Conservation (phyloP, 2,888 invertebrate species). For the Pterostichus madidus region DNA sequence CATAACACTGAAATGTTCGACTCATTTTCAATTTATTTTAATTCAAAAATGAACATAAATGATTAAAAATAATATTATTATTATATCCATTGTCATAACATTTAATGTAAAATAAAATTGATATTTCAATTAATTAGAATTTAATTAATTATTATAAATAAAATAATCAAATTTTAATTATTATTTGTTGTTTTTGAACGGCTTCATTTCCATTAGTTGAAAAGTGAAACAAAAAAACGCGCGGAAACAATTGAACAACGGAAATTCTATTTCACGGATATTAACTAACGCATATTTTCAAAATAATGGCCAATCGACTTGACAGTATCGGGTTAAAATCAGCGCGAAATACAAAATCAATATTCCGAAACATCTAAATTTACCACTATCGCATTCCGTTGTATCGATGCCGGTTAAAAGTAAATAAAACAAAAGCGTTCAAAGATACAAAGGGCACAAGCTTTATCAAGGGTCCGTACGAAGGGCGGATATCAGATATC, state of each 20-base stretch:
- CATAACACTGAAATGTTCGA: too few species aligned
- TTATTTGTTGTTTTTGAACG: too few species aligned
- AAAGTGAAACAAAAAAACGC: too few species aligned
- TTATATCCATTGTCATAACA: too few species aligned
- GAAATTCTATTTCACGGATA: slow-evolving; percentile 32
- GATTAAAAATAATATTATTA: too few species aligned
- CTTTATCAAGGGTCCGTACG: not conserved
- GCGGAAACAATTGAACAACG: slow-evolving; percentile 4
- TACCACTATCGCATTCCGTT: slow-evolving; percentile 42
- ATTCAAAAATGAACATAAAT: too few species aligned
- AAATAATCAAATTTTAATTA: too few species aligned
- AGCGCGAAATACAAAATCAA: slow-evolving; percentile 36
- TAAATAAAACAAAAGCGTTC: slow-evolving; percentile 42
- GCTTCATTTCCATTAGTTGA: too few species aligned
- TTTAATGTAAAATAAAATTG: too few species aligned
- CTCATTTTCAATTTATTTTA: too few species aligned
- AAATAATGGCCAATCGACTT: slow-evolving; percentile 25
- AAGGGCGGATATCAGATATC: slow-evolving; percentile 38
- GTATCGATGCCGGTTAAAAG: slow-evolving; percentile 34
- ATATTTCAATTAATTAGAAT: too few species aligned
- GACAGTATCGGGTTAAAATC: slow-evolving; percentile 41
- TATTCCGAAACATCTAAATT: slow-evolving; percentile 50
- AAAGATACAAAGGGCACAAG: slow-evolving; percentile 9
- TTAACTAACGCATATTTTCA: slow-evolving; percentile 27
- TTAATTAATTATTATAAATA: too few species aligned